A percentile compares a stretch with the other conserved stretches of the same genome.
Conservation (phyloP, 2,888 invertebrate genomes). For the Arenicola marina region DNA sequence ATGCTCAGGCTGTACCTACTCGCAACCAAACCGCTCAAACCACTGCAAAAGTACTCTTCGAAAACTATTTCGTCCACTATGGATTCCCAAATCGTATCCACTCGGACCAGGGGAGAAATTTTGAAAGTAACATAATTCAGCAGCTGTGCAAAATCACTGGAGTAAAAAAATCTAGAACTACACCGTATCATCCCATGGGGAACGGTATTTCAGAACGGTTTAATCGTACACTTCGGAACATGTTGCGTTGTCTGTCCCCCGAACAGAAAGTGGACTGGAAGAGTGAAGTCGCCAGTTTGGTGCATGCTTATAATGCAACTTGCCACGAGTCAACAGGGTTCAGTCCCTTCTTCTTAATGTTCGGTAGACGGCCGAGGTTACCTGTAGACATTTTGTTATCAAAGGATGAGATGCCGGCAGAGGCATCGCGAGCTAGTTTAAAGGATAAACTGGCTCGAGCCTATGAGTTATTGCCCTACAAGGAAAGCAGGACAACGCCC, state of each 20-base stretch:
- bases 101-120: background rate
- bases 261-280: background rate
- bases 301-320: constrained; percentile 1
- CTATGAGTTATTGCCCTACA: too few species aligned
- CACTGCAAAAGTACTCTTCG: too few species aligned
- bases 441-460: too few species aligned
- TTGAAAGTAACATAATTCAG: background rate
- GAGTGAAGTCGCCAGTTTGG: background rate
- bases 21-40: background rate
- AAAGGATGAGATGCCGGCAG: too few species aligned
- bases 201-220: background rate
- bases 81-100: background rate
- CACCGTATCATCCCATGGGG: constrained; percentile 1
- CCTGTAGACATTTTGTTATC: too few species aligned
- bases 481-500: too few species aligned
- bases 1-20: background rate
- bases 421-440: too few species aligned
- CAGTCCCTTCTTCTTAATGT: too few species aligned
- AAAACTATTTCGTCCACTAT: too few species aligned
- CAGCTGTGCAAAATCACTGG: background rate
- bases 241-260: background rate
- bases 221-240: background rate
- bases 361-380: too few species aligned
- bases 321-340: background rate
- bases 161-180: background rate